These are phyloP conservation scores for Apamea monoglypha DNA, from an alignment of 2,888 invertebrate species.

Conservation along the genomic window DNA sequence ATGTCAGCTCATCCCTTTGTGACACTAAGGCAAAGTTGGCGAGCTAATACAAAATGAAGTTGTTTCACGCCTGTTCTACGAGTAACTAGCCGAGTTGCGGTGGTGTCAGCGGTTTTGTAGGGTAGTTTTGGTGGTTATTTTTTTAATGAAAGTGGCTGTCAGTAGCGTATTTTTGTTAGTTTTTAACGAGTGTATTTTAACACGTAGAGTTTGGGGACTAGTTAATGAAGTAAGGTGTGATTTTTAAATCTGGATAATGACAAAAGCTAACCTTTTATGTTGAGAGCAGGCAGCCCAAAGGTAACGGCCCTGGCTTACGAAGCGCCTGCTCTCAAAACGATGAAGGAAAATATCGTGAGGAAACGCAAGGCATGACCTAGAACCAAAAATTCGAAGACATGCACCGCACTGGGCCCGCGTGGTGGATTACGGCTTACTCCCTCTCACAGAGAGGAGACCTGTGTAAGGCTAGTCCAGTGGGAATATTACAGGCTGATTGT, in stretches of 20 bases:
- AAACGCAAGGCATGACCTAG: too few relatives aligned
- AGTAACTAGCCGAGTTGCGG: conserved; percentile 38
- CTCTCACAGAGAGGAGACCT: too few relatives aligned
- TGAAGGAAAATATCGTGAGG: too few relatives aligned
- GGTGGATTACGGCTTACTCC: too few relatives aligned
- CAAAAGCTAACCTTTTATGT: neutral
- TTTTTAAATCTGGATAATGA: neutral
- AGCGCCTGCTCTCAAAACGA: too few relatives aligned
- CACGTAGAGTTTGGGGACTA: neutral
- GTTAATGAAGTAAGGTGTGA: neutral
- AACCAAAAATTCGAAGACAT: too few relatives aligned
- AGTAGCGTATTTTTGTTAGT: neutral
- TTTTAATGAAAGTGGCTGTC: neutral
- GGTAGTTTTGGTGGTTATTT: conserved; percentile 7
- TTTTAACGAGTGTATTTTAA: neutral
- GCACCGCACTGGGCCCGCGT: too few relatives aligned
- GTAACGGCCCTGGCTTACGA: too few relatives aligned
- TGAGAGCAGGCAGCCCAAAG: too few relatives aligned
- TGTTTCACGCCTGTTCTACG: conserved; percentile 19
- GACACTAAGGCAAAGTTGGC: conserved; percentile 18
- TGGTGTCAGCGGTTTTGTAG: conserved; percentile 1
- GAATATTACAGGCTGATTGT: too few relatives aligned
- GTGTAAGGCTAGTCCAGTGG: too few relatives aligned
- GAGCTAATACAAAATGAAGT: conserved; percentile 33
- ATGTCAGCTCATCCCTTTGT: conserved; percentile 32